Conservation (phyloP, 1,140 invertebrate species). For the Neodiprion lecontei region DNA sequence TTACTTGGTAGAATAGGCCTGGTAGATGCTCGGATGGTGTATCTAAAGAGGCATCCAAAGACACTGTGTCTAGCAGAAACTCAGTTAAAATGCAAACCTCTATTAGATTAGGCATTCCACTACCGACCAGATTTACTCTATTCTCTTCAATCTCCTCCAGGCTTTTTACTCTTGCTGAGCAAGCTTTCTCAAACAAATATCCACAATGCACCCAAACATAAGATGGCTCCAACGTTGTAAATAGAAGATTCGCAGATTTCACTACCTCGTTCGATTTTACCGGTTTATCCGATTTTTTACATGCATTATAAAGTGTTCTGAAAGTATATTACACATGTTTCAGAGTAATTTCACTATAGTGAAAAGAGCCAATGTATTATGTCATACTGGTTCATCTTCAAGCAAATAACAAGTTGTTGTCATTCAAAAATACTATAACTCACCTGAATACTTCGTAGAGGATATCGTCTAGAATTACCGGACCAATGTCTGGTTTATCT, state of each 20-base stretch:
- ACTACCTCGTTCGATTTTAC: conserved; percentile 67
- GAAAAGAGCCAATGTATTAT: not conserved
- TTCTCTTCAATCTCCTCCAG: conserved; percentile 30
- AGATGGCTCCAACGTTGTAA: conserved; percentile 83
- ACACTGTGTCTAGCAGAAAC: conserved; percentile 81
- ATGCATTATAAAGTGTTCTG: conserved; percentile 64
- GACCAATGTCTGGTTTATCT: conserved; percentile 89
- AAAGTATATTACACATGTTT: conserved; percentile 31
- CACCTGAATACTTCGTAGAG: conserved; percentile 86
- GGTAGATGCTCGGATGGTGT: conserved; percentile 83
- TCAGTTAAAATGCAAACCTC: conserved; percentile 78
- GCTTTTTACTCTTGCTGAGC: conserved; percentile 52
- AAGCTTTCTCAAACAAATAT: conserved; percentile 72
- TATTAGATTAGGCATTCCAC: conserved; percentile 66
- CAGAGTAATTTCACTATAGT: conserved; percentile 14
- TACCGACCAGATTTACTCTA: conserved; percentile 64
- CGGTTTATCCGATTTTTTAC: conserved; percentile 43
- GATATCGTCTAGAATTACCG: conserved; percentile 84
- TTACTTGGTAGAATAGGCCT: conserved; percentile 73
- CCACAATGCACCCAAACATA: conserved; percentile 89
- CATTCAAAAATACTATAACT: conserved; percentile 17
- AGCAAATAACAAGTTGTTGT: conserved; percentile 1
- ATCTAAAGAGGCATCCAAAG: conserved; percentile 81
- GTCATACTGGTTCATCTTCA: too few species aligned
- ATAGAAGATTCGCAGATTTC: conserved; percentile 87